Evolutionary conservation across 2,888 invertebrate species (phyloP), one percentile per base, ranked within the genome.

Genomic region (Stenichneumon culpator): DNA sequence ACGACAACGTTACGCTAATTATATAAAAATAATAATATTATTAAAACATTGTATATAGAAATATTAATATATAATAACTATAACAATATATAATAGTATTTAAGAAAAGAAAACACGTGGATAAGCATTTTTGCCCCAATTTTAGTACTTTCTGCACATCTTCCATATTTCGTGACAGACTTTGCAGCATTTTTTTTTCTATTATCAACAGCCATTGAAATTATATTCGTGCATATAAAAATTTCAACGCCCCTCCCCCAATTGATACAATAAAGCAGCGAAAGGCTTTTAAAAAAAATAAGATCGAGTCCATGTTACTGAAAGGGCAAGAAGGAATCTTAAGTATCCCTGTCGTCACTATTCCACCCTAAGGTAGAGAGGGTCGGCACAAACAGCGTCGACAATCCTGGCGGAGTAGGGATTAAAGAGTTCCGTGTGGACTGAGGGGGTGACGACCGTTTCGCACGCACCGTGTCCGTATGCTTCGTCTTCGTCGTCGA

Each of bases 301-400:
- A 65, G 57, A 70, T 70, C 36, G 32, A 73, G 67, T 80, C 52
- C 44, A 57, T 69, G 70, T 44, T 63, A 22, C 54, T 22, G 69
- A 69, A 54, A 57, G 60, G 47, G 36, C 74, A 57, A 50, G 50
- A n/a, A 69, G 81, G 74, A 81, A 81, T 75, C 75, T 70, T 28
- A 25, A 72, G 68, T 32, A 39, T 50, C 32, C 54, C 16, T 5
- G 6, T n/a, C 54, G 9, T 72, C 19, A 50, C 70, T 28, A 19
- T 32, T 36, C 19, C 47, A 50, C 50, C 50, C 70, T 16, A 39
- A 36, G 36, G 11, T 63, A 36, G 19, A 19, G 22, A 52, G 52
- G 52, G 39, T 39, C 65, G 39, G 44, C 54, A 14, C 63, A 39
- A 44, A 69, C 39, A 69, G 44, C 44, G 39, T 44, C 63, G 52